phyloP scores from a whole-genome alignment of 2,797 vertebrate species.

The Potorous gilbertii region DNA sequence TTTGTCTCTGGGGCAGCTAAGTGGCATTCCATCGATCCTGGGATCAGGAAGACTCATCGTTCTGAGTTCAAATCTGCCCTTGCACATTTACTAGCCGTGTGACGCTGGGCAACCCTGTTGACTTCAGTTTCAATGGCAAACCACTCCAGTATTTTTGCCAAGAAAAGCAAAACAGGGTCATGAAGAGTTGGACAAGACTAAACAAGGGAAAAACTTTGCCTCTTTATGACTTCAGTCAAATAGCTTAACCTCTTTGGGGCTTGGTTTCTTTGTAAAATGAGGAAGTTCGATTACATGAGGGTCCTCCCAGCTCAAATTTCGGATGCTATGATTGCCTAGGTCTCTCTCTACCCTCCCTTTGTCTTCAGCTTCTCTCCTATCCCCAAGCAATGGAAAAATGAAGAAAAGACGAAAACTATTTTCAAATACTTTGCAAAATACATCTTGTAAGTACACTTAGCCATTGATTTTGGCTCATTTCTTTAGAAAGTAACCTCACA shows the following conservation, averaged over 20 bases:
- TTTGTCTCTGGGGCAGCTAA: no score
- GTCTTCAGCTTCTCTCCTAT: neutral
- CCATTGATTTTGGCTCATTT: neutral
- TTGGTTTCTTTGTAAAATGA: neutral
- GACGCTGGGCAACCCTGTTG: no score
- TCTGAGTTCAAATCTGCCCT: no score
- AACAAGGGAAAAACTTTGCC: neutral
- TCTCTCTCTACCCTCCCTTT: neutral
- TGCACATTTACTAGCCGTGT: no score
- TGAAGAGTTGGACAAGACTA: no score
- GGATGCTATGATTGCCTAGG: neutral
- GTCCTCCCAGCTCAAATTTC: neutral
- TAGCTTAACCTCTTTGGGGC: neutral
- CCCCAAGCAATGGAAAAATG: neutral
- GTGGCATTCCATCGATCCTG: no score
- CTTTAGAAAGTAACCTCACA: conserved; percentile 35
- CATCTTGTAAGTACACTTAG: neutral
- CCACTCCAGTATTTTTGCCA: no score
- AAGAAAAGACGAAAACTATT: neutral
- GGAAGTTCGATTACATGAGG: neutral
- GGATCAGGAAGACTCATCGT: no score
- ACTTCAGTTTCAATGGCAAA: no score
- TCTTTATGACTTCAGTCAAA: neutral
- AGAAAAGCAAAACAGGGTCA: no score
- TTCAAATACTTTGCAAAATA: neutral